phyloP scores from a whole-genome alignment of 1,140 invertebrate species.

The Listronotus oregonensis region DNA sequence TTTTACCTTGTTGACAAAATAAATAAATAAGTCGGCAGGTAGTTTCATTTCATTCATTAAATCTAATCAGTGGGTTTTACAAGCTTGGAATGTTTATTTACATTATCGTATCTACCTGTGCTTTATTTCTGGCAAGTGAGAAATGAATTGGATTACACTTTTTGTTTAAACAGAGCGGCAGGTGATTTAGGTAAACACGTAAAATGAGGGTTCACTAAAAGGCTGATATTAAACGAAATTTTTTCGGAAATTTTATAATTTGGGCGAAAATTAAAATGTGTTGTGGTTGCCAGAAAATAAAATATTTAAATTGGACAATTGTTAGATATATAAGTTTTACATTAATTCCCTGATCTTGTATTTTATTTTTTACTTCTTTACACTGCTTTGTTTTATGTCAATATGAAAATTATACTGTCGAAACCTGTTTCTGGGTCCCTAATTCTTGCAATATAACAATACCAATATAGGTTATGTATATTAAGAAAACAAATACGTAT shows the following conservation, averaged over 20 bases:
- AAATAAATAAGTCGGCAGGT: neutral
- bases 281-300: too few species aligned
- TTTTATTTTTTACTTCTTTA: too few species aligned
- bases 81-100: constrained; percentile 2
- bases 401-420: too few species aligned
- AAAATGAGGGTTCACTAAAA: neutral
- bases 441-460: too few species aligned
- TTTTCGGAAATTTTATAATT: neutral
- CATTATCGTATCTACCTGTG: neutral
- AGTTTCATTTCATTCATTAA: neutral
- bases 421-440: too few species aligned
- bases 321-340: too few species aligned
- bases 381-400: too few species aligned
- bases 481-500: too few species aligned
- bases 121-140: neutral
- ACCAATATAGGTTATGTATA: too few species aligned
- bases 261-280: too few species aligned
- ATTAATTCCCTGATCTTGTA: too few species aligned
- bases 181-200: neutral
- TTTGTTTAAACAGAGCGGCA: neutral
- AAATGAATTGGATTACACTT: neutral
- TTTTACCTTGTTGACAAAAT: constrained; percentile 1
- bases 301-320: too few species aligned
- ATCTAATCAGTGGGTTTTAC: neutral
- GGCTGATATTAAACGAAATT: neutral